Base-by-base conservation (phyloP, 2,888 invertebrate species). In the Pristionchus entomophagus region DNA sequence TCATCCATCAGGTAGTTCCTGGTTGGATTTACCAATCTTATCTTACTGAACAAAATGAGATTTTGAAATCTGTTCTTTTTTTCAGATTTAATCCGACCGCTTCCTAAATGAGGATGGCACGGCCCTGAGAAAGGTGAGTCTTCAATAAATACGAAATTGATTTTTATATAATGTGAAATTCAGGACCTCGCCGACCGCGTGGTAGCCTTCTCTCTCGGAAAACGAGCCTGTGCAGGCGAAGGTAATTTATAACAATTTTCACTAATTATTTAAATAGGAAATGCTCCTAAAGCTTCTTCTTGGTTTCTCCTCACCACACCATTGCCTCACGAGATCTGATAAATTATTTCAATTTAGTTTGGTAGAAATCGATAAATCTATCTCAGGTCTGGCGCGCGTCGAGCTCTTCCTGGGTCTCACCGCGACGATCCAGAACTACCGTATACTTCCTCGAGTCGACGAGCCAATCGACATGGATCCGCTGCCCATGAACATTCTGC, bases 371-470 rank as follows among this genome's bases (percentile, higher is more conserved):
- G n/a, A n/a, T n/a, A n/a, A n/a, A 65, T 65, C 8, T 10, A 38
- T 69, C 8, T n/a, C 41, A 73, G 73, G 41, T 14, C 73, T 73
- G 6, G 73, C 73, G 1, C 73, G 73, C n/a, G 73, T 73, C 26
- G 73, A 73, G 38, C 73, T 73, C 41, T 73, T 73, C 41, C 73
- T 73, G 22, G 73, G 73, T 45, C 73, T 73, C 73, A 73, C 73
- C 8, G 73, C 73, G 45, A 73, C 73, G 1, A 26, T 73, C 1
- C 73, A 73, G 41, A n/a, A 73, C 73, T 73, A 73, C 45, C 41
- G 73, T 45, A 73, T 73, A n/a, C 73, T 73, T 10, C 73, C 73
- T 6, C 22, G 73, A 0, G 73, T 41, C 22, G 73, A 41, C n/a
- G 73, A 73, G 45, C 73, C 73, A n/a, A 73, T 73, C 73, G 73